Conservation (phyloP, 2,888 invertebrate genomes). For the Cephonodes hylas region DNA sequence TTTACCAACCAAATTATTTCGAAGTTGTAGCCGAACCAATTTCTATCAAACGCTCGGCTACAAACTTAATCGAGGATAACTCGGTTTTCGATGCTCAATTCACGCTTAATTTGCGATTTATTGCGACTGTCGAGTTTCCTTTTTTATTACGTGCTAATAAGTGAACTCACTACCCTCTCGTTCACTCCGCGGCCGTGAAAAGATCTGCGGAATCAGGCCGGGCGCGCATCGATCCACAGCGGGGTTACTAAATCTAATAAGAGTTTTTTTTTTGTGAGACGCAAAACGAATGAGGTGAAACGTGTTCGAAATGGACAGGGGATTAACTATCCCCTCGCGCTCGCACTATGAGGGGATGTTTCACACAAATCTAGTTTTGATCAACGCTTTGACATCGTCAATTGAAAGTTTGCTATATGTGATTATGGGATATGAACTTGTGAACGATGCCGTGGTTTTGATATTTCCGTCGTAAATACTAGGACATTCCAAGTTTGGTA, state of each 20-base stretch:
- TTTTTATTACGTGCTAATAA: slow-evolving; percentile 26
- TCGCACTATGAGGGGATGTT: slow-evolving; percentile 13
- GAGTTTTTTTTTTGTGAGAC: slow-evolving; percentile 69
- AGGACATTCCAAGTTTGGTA: too few relatives aligned
- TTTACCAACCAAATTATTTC: neutral
- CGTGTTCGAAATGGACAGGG: slow-evolving; percentile 81
- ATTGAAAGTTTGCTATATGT: neutral
- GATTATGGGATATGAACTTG: neutral
- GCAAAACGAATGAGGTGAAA: slow-evolving; percentile 78
- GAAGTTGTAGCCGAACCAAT: neutral
- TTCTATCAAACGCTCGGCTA: neutral
- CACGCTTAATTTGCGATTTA: slow-evolving; percentile 12
- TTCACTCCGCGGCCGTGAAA: slow-evolving; percentile 29
- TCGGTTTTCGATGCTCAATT: neutral
- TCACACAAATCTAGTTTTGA: slow-evolving; percentile 7
- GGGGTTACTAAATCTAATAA: slow-evolving; percentile 71
- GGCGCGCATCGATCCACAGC: slow-evolving; percentile 59
- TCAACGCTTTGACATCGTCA: neutral
- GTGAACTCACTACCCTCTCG: slow-evolving; percentile 27
- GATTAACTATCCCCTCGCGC: slow-evolving; percentile 71
- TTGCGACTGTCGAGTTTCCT: neutral
- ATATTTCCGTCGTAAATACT: neutral
- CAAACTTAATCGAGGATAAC: neutral
- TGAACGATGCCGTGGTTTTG: neutral
- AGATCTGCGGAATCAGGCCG: slow-evolving; percentile 65